phyloP scores from a whole-genome alignment of 1,140 invertebrate species.

The Drosophila orosa region DNA sequence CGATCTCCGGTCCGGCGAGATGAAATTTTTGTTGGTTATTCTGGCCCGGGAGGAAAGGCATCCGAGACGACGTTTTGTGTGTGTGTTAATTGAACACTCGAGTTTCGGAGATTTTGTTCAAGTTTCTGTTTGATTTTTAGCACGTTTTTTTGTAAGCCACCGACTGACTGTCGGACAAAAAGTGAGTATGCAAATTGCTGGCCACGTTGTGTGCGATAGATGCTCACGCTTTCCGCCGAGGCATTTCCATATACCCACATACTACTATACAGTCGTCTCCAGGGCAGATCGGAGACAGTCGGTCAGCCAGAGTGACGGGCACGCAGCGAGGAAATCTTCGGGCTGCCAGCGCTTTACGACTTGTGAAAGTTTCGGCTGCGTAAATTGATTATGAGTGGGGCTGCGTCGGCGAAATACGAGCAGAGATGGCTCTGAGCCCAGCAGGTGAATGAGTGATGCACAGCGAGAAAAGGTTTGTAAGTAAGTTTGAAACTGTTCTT shows the following conservation, averaged over 20 bases:
- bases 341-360: conserved; percentile 34
- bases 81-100: conserved; percentile 69
- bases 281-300: conserved; percentile 51
- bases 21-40: conserved; percentile 45
- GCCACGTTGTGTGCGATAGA: conserved; percentile 49
- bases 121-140: conserved; percentile 64
- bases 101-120: conserved; percentile 37
- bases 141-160: conserved; percentile 47
- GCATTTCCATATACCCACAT: conserved; percentile 8
- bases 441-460: conserved; percentile 34
- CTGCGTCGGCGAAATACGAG: conserved; percentile 29
- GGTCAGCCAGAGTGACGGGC: conserved; percentile 37
- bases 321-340: conserved; percentile 46
- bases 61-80: conserved; percentile 28
- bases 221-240: conserved; percentile 31
- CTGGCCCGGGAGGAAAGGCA: conserved; percentile 42
- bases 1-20: conserved; percentile 38
- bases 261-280: background rate
- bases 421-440: conserved; percentile 31
- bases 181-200: conserved; percentile 64
- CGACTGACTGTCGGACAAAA: conserved; percentile 18
- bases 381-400: conserved; percentile 62
- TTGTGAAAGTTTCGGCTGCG: conserved; percentile 60
- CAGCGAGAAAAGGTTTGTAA: conserved; percentile 14
- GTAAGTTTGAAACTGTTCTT: no score